Evolutionary conservation across 2,797 vertebrate species (phyloP).

Genomic region (Neosalanx taihuensis): DNA sequence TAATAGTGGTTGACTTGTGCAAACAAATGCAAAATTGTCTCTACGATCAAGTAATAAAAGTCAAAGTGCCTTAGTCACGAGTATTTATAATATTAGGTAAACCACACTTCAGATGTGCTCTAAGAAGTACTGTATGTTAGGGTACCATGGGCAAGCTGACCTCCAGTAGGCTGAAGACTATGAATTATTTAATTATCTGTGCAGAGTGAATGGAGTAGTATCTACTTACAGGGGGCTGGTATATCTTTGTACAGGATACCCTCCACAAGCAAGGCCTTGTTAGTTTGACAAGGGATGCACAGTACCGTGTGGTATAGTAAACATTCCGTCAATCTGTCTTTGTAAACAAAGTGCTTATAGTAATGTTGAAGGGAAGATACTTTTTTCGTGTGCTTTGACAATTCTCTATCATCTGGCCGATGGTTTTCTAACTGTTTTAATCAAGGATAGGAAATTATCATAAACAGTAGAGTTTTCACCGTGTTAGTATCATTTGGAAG

Average conservation of each 20-base stretch:
- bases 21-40: slow-evolving; percentile 21
- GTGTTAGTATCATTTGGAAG: background rate
- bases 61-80: slow-evolving; percentile 23
- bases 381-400: background rate
- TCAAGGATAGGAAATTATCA: no score
- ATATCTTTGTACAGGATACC: slow-evolving; percentile 25
- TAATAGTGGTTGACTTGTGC: background rate
- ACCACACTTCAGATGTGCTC: slow-evolving; percentile 31
- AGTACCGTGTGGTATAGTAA: slow-evolving; percentile 9
- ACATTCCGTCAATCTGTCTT: background rate
- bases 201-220: slow-evolving; percentile 51
- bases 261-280: background rate
- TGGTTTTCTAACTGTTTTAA: no score
- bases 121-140: slow-evolving; percentile 31
- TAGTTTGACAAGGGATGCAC: slow-evolving; percentile 26
- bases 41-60: slow-evolving; percentile 20
- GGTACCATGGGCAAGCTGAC: slow-evolving; percentile 40
- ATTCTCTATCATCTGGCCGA: no score
- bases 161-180: slow-evolving; percentile 52
- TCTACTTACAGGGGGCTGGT: slow-evolving; percentile 67
- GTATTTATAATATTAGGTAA: background rate
- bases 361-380: background rate
- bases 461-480: background rate
- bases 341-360: background rate
- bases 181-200: slow-evolving; percentile 74